phyloP scores from a whole-genome alignment of 2,113 vertebrate species.

The Cariama cristata region DNA sequence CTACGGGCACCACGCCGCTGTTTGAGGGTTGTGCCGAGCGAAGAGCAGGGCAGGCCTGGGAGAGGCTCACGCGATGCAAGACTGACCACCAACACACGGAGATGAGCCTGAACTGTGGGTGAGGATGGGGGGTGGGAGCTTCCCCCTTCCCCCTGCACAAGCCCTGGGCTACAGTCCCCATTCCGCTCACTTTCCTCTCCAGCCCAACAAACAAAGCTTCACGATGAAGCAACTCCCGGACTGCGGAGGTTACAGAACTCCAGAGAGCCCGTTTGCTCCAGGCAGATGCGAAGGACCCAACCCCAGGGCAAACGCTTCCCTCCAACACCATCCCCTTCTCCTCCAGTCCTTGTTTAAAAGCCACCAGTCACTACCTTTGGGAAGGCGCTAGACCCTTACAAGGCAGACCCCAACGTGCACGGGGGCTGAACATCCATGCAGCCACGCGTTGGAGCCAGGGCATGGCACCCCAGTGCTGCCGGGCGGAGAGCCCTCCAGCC shows the following conservation, averaged over 20 bases:
- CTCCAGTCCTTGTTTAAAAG: not conserved
- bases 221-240: not conserved
- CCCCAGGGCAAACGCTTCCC: fast-evolving
- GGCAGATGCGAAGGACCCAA: not conserved
- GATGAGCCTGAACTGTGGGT: not conserved
- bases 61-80: fast-evolving
- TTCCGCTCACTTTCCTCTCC: not conserved
- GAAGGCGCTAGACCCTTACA: not conserved
- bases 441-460: fast-evolving
- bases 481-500: not conserved
- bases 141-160: not conserved
- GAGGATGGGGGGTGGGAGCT: fast-evolving
- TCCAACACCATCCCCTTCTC: not conserved
- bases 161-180: not conserved
- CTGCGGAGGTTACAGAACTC: fast-evolving
- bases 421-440: not conserved
- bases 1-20: fast-evolving
- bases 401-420: fast-evolving
- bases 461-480: fast-evolving
- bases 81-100: not conserved
- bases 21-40: not conserved
- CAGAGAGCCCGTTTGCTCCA: fast-evolving
- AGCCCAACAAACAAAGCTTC: not conserved
- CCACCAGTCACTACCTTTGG: not conserved
- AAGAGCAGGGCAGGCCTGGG: not conserved